Conservation (phyloP, 2,797 vertebrate species). For the Leontocebus nigricollis region DNA sequence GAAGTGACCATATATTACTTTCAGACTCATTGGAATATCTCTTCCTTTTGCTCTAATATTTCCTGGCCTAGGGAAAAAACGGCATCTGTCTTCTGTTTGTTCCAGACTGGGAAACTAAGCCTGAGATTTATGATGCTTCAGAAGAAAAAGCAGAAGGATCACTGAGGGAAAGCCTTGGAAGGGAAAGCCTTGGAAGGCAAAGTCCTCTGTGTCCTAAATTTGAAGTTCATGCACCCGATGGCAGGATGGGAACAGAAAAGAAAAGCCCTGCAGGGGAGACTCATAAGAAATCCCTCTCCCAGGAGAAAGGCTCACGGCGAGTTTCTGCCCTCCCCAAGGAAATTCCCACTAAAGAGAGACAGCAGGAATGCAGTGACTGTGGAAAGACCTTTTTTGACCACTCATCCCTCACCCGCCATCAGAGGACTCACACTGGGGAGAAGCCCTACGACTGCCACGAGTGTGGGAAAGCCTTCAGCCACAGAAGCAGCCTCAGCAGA, state of each 20-base stretch:
- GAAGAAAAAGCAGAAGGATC: neutral
- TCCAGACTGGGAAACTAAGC: conserved; percentile 56
- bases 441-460: conserved; percentile 74
- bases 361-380: conserved; percentile 70
- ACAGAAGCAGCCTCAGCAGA: conserved; percentile 77
- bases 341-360: conserved; percentile 52
- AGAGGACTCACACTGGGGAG: conserved; percentile 78
- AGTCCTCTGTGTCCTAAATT: conserved; percentile 9
- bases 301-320: neutral
- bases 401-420: conserved; percentile 74
- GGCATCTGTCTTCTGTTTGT: conserved; percentile 59
- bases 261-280: neutral
- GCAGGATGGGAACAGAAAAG: neutral
- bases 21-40: neutral
- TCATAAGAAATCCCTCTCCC: conserved; percentile 19
- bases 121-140: neutral
- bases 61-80: neutral
- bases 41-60: neutral
- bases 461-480: conserved; percentile 79
- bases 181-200: neutral
- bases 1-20: neutral
- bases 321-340: conserved; percentile 1
- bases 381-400: conserved; percentile 78
- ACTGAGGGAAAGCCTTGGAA: neutral
- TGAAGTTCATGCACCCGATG: neutral